Conservation (phyloP, 2,888 invertebrate species). For the Venusia cambrica region DNA sequence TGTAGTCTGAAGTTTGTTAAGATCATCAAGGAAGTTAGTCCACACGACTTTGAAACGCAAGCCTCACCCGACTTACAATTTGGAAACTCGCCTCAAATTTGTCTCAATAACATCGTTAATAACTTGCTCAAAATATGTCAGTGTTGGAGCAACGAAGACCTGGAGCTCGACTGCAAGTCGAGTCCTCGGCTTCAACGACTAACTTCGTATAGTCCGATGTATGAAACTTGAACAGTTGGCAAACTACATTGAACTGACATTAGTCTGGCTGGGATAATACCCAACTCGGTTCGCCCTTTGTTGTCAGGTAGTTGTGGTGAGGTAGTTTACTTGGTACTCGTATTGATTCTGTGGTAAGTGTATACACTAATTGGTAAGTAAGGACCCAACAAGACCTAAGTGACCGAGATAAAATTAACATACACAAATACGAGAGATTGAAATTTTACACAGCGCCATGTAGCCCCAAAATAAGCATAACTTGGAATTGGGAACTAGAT, state of each 20-base stretch:
- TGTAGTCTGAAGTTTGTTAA: too few relatives aligned
- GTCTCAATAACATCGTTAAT: slow-evolving; percentile 49
- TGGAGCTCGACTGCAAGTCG: slow-evolving; percentile 18
- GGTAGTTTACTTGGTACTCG: too few relatives aligned
- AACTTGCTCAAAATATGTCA: slow-evolving; percentile 42
- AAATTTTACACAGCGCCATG: too few relatives aligned
- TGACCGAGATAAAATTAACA: too few relatives aligned
- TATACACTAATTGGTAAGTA: too few relatives aligned
- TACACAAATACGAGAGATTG: too few relatives aligned
- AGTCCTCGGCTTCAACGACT: slow-evolving; percentile 39
- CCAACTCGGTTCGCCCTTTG: slow-evolving; percentile 20
- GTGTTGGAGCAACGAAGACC: slow-evolving; percentile 37
- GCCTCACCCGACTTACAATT: slow-evolving; percentile 9
- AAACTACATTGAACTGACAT: slow-evolving; percentile 47
- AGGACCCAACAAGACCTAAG: too few relatives aligned
- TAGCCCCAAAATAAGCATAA: too few relatives aligned
- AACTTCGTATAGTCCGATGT: slow-evolving; percentile 44
- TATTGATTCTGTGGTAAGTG: too few relatives aligned
- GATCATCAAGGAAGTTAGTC: neutral
- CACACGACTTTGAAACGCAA: neutral
- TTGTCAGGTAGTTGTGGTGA: slow-evolving; percentile 9
- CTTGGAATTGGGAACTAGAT: too few relatives aligned
- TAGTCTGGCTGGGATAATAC: slow-evolving; percentile 27
- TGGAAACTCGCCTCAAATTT: slow-evolving; percentile 33
- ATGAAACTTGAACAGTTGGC: slow-evolving; percentile 49